Evolutionary conservation across 2,888 invertebrate genomes (phyloP).

Genomic region (Ametastegia equiseti): DNA sequence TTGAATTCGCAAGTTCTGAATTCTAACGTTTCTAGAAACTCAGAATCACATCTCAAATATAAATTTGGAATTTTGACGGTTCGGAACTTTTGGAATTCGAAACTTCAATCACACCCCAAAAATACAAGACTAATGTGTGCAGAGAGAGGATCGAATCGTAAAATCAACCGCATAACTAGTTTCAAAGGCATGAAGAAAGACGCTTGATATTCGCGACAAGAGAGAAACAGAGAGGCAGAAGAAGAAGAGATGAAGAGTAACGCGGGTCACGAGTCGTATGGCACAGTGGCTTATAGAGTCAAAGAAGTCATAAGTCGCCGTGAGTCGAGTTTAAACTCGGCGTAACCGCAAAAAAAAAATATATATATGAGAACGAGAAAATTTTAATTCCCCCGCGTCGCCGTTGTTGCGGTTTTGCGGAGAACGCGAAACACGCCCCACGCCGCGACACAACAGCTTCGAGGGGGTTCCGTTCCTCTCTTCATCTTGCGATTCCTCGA

Average conservation of each 20-base stretch:
- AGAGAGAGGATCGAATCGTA: constrained; percentile 10
- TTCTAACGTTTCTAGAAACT: no score
- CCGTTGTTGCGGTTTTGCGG: constrained; percentile 15
- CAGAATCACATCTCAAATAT: no score
- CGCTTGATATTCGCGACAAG: no score
- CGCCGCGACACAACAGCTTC: no score
- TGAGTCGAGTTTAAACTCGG: constrained; percentile 46
- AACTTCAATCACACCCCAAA: not conserved
- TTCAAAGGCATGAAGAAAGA: not conserved
- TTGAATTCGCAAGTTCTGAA: no score
- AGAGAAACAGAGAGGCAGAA: no score
- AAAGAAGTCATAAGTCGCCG: not conserved
- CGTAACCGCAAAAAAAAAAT: constrained; percentile 41
- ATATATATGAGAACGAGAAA: constrained; percentile 16
- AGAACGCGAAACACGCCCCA: not conserved
- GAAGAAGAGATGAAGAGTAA: not conserved
- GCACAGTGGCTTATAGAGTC: not conserved
- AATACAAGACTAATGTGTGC: not conserved
- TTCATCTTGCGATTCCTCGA: not conserved
- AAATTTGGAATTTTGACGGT: no score
- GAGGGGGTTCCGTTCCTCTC: not conserved
- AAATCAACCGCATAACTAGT: not conserved
- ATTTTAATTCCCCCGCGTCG: constrained; percentile 27
- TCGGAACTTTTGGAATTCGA: no score
- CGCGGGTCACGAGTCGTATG: constrained; percentile 38